A percentile compares a stretch with the other conserved stretches of the same genome.
Conservation (phyloP, 2,797 vertebrate species). For the Crenuchus spilurus region DNA sequence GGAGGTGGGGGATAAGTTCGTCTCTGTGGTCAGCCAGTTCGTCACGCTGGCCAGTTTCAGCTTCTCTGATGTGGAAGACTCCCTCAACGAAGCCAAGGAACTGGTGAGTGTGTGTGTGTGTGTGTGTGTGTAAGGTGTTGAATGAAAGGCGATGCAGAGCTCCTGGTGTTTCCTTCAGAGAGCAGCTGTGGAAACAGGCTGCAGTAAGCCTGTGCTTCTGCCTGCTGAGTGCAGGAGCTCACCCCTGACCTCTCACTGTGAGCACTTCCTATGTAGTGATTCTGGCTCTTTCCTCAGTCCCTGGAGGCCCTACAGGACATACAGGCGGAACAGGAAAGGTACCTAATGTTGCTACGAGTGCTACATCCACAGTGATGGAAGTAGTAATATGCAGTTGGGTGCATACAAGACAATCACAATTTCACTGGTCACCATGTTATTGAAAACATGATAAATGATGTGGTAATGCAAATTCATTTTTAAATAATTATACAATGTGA, state of each 20-base stretch:
- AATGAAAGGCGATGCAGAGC: conserved; percentile 25
- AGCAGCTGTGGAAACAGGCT: conserved; percentile 57
- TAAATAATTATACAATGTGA: too few species aligned
- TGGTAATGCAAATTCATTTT: too few species aligned
- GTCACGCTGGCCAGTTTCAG: conserved; percentile 97
- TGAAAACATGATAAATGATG: too few species aligned
- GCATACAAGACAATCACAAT: neutral
- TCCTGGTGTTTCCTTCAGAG: conserved; percentile 42
- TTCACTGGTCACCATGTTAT: too few species aligned
- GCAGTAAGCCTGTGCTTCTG: conserved; percentile 20
- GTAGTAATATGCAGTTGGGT: conserved; percentile 4
- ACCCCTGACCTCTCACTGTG: conserved; percentile 47
- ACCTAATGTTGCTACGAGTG: conserved; percentile 29
- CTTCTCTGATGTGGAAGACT: conserved; percentile 97
- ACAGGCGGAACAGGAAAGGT: conserved; percentile 37
- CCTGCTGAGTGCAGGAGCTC: conserved; percentile 49
- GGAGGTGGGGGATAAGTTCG: conserved; percentile 92
- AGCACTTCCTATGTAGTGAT: conserved; percentile 54
- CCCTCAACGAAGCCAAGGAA: conserved; percentile 91
- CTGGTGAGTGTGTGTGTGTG: conserved; percentile 79
- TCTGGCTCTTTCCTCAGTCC: conserved; percentile 38
- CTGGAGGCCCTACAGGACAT: conserved; percentile 36
- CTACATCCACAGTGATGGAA: conserved; percentile 21
- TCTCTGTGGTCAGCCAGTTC: conserved; percentile 97
- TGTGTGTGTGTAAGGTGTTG: neutral